Evolutionary conservation across 2,888 invertebrate species (phyloP), one percentile per base, ranked within the genome.

Genomic region (Octonoba sinensis): DNA sequence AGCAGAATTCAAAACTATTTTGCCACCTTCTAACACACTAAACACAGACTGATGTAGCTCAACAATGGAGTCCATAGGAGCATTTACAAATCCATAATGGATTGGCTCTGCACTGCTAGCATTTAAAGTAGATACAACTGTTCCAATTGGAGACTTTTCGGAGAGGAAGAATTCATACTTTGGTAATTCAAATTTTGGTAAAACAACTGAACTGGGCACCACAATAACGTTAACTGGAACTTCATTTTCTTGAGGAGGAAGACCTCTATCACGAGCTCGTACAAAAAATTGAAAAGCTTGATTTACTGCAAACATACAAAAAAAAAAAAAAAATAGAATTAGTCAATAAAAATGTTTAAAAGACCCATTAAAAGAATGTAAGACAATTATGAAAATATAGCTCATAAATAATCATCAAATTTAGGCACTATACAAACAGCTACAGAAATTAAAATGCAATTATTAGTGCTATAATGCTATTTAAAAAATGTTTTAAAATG

Each of bases 251-350:
- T 89, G 88, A 0, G 88, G 87, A 59, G 93, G 92, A 77, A 91
- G 92, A 16, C 96, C 96, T 86, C 91, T 91, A 90, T 97, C 97
- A 70, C 92, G 92, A 18, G 96, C 97, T 82, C 95, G 92, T 70
- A 97, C 93, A 90, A 96, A 96, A 88, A 97, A 94, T 89, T 95
- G 95, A 88, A 95, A 93, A 72, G 93, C 91, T 88, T 93, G 92
- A 81, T 93, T 93, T 88, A 92, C 94, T 93, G 87, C n/a, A n/a
- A n/a, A n/a, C n/a, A n/a, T n/a, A n/a, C n/a, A n/a, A n/a, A n/a
- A 64, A 90, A 90, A 83, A 64, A 56, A 85, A 85, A 85, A 65
- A 74, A 73, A 44, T 49, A 36, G 36, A 36, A 36, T 6, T n/a
- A n/a, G 27, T 36, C 8, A 36, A 36, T 36, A 36, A 4, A 3